Percentiles rank a stretch among this genome's conserved stretches.
Conservation (phyloP, 2,113 vertebrate species). For the Elephantulus edwardii region DNA sequence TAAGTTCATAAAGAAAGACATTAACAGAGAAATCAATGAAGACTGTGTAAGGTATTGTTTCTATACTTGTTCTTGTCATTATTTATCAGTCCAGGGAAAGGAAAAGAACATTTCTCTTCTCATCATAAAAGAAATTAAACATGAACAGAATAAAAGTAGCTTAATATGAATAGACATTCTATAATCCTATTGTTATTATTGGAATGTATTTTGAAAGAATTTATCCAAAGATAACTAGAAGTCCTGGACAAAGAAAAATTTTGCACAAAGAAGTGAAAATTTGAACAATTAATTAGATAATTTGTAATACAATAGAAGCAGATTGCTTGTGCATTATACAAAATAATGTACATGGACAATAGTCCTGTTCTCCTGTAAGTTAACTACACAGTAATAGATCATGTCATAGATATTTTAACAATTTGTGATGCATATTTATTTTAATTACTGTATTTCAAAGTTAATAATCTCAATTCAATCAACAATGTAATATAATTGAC, state of each 20-base stretch:
- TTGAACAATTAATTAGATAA: slow-evolving; percentile 15
- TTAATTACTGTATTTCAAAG: slow-evolving; percentile 31
- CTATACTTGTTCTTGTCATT: background rate
- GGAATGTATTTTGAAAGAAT: slow-evolving; percentile 17
- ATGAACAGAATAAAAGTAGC: background rate
- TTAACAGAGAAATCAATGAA: background rate
- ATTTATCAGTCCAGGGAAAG: background rate
- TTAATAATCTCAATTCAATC: background rate
- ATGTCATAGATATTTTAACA: background rate
- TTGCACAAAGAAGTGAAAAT: background rate
- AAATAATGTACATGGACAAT: background rate
- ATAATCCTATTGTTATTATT: background rate
- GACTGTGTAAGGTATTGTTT: background rate
- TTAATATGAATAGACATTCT: background rate
- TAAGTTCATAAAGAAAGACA: background rate
- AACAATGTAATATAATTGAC: background rate
- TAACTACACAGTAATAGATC: background rate
- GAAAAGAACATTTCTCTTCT: slow-evolving; percentile 26
- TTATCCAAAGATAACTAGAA: slow-evolving; percentile 18
- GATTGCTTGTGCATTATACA: background rate
- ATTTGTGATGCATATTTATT: background rate
- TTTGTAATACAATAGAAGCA: background rate
- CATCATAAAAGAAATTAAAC: background rate
- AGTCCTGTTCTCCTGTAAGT: background rate
- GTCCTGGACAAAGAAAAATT: background rate